phyloP scores from a whole-genome alignment of 1,140 invertebrate species.

The Maconellicoccus hirsutus region DNA sequence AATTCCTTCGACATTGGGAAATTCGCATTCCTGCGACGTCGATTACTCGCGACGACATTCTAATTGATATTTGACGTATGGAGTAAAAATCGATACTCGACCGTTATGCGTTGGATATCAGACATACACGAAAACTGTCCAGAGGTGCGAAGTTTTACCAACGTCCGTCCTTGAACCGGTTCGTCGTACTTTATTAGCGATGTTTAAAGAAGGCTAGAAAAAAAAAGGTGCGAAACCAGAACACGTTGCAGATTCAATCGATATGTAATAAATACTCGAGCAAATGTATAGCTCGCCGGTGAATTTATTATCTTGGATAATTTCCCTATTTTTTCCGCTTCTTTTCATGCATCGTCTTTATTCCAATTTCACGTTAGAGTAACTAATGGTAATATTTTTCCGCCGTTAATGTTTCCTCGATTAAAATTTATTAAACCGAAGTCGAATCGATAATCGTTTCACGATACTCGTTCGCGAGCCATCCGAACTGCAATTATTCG shows the following conservation, averaged over 20 bases:
- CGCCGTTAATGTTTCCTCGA: not conserved
- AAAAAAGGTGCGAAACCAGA: not conserved
- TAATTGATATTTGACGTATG: not conserved
- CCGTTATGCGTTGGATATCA: not conserved
- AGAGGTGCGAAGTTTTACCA: not conserved
- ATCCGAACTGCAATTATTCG: not conserved
- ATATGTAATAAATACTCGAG: not conserved
- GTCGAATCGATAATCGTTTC: not conserved
- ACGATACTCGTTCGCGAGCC: not conserved
- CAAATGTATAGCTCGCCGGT: not conserved
- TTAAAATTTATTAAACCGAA: not conserved
- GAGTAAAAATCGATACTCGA: too few relatives aligned
- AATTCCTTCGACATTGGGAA: not conserved
- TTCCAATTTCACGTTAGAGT: not conserved
- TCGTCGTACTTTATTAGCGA: not conserved
- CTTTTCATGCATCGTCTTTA: too few relatives aligned
- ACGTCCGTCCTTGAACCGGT: conserved; percentile 6
- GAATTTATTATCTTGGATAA: not conserved
- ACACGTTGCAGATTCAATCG: not conserved
- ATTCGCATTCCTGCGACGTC: too few relatives aligned
- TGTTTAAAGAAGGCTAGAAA: not conserved
- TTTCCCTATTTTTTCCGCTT: too few relatives aligned
- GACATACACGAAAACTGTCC: too few relatives aligned
- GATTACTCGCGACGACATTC: too few relatives aligned
- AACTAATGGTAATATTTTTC: not conserved